Conservation (phyloP, 2,888 invertebrate genomes). For the Drosophila gaucha region DNA sequence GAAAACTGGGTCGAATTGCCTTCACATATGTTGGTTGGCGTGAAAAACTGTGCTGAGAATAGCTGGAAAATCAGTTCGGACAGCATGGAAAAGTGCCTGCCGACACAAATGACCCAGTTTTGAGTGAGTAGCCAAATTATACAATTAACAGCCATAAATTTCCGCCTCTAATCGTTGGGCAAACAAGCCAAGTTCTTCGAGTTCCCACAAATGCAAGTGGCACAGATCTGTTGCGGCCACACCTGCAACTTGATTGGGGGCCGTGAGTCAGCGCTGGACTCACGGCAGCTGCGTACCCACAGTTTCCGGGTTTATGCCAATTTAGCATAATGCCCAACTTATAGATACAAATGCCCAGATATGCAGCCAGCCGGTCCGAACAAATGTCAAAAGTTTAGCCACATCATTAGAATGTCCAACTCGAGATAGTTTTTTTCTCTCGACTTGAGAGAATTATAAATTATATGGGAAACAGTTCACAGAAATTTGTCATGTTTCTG, state of each 20-base stretch:
- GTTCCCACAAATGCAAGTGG: conserved; percentile 40
- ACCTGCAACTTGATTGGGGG: conserved; percentile 66
- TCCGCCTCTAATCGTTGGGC: conserved; percentile 65
- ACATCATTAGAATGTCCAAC: too few relatives aligned
- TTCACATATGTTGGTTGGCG: conserved; percentile 13
- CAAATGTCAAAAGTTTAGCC: conserved; percentile 72
- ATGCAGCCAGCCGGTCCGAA: conserved; percentile 33
- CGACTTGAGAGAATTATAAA: not conserved
- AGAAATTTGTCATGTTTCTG: conserved; percentile 36
- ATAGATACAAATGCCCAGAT: conserved; percentile 56
- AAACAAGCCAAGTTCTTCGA: conserved; percentile 65
- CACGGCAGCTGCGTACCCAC: conserved; percentile 35
- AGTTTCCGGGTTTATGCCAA: conserved; percentile 82
- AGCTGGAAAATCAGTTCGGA: conserved; percentile 41
- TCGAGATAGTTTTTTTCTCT: too few relatives aligned
- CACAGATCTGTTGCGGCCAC: conserved; percentile 59
- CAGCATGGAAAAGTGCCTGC: conserved; percentile 30
- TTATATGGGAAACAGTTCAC: not conserved
- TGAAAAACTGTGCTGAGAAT: conserved; percentile 29
- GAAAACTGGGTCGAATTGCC: conserved; percentile 54
- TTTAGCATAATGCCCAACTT: conserved; percentile 48
- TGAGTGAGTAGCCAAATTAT: conserved; percentile 35
- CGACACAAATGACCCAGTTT: conserved; percentile 53
- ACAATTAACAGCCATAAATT: conserved; percentile 65
- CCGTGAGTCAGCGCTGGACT: conserved; percentile 58